Evolutionary conservation across 2,113 vertebrate genomes (phyloP), one percentile per base, ranked within the genome.

Genomic region (Uropsilus gracilis): DNA sequence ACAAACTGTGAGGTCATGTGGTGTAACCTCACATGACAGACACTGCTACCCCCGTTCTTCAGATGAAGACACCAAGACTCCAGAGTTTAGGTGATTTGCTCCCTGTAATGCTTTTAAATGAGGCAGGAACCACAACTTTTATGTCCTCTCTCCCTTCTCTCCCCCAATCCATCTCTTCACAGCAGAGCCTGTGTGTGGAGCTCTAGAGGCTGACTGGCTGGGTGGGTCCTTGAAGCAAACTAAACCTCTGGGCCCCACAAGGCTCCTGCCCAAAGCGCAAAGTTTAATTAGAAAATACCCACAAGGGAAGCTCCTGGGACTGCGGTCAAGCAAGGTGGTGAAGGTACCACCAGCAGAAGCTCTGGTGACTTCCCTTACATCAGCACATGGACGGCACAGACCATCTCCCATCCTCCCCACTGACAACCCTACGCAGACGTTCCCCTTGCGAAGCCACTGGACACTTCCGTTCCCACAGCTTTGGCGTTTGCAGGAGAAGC

Each of bases 241-340:
- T 42, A 64, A 78, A 86, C 28, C 30, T 72, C 46, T 66, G 64
- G 59, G 6, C 17, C 18, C 34, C 34, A 63, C 61, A 44, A 26
- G 37, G 12, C 80, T 92, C 32, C 91, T 81, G 50, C 37, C 34
- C 34, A 42, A 83, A 90, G 72, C 72, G 57, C 46, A 28, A 78
- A 83, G 59, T 80, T 87, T 28, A 66, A 50, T 59, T 76, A 39
- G 61, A 66, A 84, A 97, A 24, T 13, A 34, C 7, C 48, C 18
- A 1, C 17, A 9, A 69, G 46, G 76, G 34, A 55, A 32, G 24
- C 46, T 5, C 73, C 75, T n/a, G 68, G 32, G 86, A 32, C 59
- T 6, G 10, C 55, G 57, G 82, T 2, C 55, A 13, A 37, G 71
- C 39, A 37, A 32, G 76, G 44, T 30, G 6, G 17, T 3, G 3